These are phyloP conservation scores for Parazoanthus atlanticus DNA, from an alignment of 92 coral and sea anemone genomes.

Conservation along the genomic window DNA sequence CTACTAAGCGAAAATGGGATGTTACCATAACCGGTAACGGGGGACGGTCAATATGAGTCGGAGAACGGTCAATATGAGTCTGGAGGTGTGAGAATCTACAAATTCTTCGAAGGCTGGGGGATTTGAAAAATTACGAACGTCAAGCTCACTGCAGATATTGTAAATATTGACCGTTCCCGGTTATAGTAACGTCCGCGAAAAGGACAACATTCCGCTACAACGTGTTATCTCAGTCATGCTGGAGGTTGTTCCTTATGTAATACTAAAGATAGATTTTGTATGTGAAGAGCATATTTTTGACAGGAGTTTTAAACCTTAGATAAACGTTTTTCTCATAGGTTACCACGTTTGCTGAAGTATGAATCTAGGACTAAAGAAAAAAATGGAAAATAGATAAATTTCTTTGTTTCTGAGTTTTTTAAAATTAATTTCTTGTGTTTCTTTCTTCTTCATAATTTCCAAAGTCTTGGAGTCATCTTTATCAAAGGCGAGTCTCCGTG, in stretches of 20 bases:
- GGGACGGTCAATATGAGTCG: no score
- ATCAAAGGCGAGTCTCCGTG: neutral
- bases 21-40: no score
- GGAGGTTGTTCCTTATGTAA: neutral
- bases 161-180: no score
- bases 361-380: neutral
- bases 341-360: neutral
- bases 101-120: no score
- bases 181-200: no score
- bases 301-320: neutral
- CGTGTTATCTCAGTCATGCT: neutral
- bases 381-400: neutral
- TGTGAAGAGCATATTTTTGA: constrained; percentile 30
- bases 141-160: no score
- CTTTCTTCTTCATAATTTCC: neutral
- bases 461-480: neutral
- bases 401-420: neutral
- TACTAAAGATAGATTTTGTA: constrained; percentile 1
- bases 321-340: neutral
- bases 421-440: neutral
- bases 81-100: no score
- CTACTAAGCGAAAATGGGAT: neutral
- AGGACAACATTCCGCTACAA: neutral
- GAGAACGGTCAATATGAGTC: no score
- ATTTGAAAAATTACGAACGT: no score